These are phyloP conservation scores for Listronotus bonariensis DNA, from an alignment of 1,140 invertebrate species.

Conservation along the genomic window DNA sequence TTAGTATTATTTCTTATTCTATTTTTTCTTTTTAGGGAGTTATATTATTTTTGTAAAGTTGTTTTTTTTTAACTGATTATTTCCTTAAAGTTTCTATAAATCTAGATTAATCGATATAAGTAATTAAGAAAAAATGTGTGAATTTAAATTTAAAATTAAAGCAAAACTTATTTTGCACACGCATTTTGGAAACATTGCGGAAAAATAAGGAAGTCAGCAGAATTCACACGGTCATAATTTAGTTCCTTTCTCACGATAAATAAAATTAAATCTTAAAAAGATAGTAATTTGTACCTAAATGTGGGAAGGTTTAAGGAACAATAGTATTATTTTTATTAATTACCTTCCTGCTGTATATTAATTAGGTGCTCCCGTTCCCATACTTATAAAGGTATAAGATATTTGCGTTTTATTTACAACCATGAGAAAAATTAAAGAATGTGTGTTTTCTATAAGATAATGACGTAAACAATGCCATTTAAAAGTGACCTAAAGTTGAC, in stretches of 20 bases:
- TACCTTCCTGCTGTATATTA: conserved; percentile 52
- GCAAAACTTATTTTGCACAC: not conserved
- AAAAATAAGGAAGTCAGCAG: conserved; percentile 18
- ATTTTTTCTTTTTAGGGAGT: no score
- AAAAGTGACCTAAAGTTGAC: no score
- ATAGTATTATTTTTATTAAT: conserved; percentile 54
- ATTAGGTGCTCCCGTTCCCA: conserved; percentile 51
- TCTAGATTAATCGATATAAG: no score
- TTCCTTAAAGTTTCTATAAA: no score
- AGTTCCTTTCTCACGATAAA: conserved; percentile 43
- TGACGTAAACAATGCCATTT: no score
- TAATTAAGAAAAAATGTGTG: no score
- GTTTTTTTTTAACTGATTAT: no score
- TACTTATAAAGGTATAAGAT: conserved; percentile 21
- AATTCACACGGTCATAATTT: conserved; percentile 33
- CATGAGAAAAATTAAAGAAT: conserved; percentile 32
- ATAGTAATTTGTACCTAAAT: conserved; percentile 44
- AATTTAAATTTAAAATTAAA: not conserved
- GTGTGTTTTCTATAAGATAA: conserved; percentile 15
- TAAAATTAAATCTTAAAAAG: conserved; percentile 44
- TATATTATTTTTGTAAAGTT: no score
- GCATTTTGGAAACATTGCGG: not conserved
- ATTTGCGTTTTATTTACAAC: conserved; percentile 29
- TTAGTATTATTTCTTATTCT: no score
- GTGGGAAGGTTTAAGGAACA: conserved; percentile 47